Conservation (phyloP, 2,888 invertebrate species). For the Branchipolynoe longqiensis region DNA sequence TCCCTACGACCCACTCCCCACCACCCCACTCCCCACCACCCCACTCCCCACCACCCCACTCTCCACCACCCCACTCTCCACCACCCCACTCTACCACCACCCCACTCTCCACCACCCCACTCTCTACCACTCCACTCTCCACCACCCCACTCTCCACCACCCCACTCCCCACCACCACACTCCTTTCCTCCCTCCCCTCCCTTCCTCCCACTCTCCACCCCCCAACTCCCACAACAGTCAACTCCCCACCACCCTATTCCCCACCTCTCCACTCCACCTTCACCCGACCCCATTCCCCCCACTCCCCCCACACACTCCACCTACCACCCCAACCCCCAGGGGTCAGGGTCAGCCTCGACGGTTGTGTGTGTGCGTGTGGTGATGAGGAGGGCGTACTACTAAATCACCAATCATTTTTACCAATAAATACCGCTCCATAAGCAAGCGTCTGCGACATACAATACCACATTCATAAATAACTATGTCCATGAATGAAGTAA, state of each 20-base stretch:
- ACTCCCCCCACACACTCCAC: background rate
- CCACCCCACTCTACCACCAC: background rate
- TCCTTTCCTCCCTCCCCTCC: background rate
- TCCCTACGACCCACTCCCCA: background rate
- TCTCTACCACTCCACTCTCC: background rate
- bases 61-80: background rate
- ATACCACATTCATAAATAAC: too few species aligned
- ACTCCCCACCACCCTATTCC: too few species aligned
- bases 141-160: background rate
- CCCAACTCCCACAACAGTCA: too few species aligned
- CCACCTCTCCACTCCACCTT: background rate
- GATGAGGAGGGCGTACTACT: too few species aligned
- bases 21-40: background rate
- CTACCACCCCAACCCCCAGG: too few species aligned
- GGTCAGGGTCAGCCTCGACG: too few species aligned
- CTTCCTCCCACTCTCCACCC: background rate
- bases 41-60: background rate
- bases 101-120: background rate
- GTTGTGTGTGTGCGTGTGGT: too few species aligned
- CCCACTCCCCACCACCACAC: background rate
- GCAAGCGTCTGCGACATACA: too few species aligned
- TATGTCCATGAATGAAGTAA: too few species aligned
- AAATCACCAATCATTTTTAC: too few species aligned
- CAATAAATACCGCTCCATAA: too few species aligned
- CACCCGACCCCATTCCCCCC: background rate